Evolutionary conservation across 2,888 invertebrate genomes (phyloP), one percentile per base, ranked within the genome.

Genomic region (Agrochola macilenta): DNA sequence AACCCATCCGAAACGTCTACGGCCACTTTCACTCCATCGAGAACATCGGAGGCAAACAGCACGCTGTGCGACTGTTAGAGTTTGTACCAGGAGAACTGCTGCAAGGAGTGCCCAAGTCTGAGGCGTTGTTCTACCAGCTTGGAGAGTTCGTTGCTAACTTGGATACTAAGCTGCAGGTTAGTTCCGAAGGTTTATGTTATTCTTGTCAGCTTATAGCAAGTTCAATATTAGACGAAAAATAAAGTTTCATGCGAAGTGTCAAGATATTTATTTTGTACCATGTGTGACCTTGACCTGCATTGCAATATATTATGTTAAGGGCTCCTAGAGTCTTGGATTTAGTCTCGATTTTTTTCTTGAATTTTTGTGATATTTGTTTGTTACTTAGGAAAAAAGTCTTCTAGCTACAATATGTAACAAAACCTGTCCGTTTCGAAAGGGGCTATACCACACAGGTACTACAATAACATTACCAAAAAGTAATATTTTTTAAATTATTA

Each of bases 71-170:
- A 7, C 96, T 99, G 23, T 95, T 99, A 89, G 97, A 98, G 90
- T 99, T 97, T 91, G 97, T 98, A 23, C 98, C 98, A 0, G 99
- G 99, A 0, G 97, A 97, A 76, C 95, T 98, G 76, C 95, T 99
- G 73, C 95, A 97, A 83, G 92, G 97, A 78, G 97, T 98, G 0
- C 96, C 97, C 0, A 95, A 95, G 73, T 97, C 97, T 0, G 95
- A 97, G 54, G 94, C 97, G 9, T 91, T 99, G 79, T 97, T 98
- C 79, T 98, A 97, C 88, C 97, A 98, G 90, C 96, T 98, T 30
- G 99, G 99, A 0, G 97, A 97, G 91, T 98, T 97, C 76, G 94
- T 98, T 0, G 99, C 98, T 0, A 97, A 97, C 83, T 88, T 99
- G 83, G 98, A 98, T 89, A 96, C 97, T 43, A 97, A 97, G 39